phyloP scores from a whole-genome alignment of 1,140 invertebrate species.

The Tenebrio molitor region DNA sequence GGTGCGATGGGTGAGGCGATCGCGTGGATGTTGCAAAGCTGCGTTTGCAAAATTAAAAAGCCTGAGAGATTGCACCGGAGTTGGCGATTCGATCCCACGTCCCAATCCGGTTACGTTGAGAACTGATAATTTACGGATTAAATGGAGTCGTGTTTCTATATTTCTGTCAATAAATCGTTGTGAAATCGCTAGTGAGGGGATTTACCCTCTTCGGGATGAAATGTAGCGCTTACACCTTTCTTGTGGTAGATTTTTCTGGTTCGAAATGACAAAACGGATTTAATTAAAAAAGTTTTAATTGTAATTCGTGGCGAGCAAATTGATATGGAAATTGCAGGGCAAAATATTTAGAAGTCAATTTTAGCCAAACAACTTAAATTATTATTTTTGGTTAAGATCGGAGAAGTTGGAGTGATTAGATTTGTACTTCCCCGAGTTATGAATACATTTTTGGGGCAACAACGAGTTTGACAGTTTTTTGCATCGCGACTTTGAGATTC shows the following conservation, averaged over 20 bases:
- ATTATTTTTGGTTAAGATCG: constrained; percentile 11
- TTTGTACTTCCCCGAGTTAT: neutral
- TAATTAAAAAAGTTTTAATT: constrained; percentile 39
- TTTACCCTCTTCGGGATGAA: neutral
- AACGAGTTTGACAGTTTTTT: neutral
- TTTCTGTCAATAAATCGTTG: constrained; percentile 9
- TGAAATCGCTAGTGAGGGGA: neutral
- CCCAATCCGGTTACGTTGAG: constrained; percentile 3
- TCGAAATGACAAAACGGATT: constrained; percentile 30
- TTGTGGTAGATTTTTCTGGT: too few relatives aligned
- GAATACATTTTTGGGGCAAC: neutral
- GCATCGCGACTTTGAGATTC: neutral
- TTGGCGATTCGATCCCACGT: neutral
- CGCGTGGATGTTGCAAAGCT: too few relatives aligned
- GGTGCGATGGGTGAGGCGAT: too few relatives aligned
- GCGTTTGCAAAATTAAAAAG: too few relatives aligned
- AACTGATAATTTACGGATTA: constrained; percentile 23
- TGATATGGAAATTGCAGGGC: constrained; percentile 19
- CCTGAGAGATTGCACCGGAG: neutral
- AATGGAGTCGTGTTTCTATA: constrained; percentile 16
- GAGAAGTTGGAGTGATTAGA: constrained; percentile 13
- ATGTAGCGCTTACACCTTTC: too few relatives aligned
- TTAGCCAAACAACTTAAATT: constrained; percentile 1
- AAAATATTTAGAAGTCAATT: constrained; percentile 33
- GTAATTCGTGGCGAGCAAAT: constrained; percentile 30